A percentile compares a stretch with the other conserved stretches of the same genome.
phyloP scores from a whole-genome alignment of 2,888 invertebrate species.

The Protodeltote pygarga region DNA sequence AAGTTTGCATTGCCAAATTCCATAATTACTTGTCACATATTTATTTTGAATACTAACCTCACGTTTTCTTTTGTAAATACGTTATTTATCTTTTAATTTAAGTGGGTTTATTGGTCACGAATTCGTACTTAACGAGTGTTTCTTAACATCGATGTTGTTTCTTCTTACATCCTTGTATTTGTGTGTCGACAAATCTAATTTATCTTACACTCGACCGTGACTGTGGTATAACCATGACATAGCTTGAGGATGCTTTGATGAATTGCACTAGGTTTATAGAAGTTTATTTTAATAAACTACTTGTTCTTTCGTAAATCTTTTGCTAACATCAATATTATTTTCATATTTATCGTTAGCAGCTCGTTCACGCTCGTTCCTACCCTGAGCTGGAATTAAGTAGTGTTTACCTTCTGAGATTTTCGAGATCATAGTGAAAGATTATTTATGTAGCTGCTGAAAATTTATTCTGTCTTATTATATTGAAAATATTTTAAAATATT shows the following conservation, averaged over 20 bases:
- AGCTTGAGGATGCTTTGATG: constrained; percentile 7
- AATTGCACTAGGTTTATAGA: not conserved
- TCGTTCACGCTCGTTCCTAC: too few species aligned
- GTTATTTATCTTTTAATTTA: constrained; percentile 33
- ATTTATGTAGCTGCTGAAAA: too few species aligned
- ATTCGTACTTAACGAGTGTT: constrained; percentile 23
- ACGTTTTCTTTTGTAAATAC: constrained; percentile 37
- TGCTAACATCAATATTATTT: too few species aligned
- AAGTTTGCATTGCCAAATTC: not conserved
- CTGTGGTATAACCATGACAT: constrained; percentile 17
- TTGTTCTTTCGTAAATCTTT: too few species aligned
- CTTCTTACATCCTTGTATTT: constrained; percentile 25
- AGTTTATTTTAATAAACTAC: not conserved
- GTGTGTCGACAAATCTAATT: constrained; percentile 24
- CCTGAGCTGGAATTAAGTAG: too few species aligned
- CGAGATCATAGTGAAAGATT: too few species aligned
- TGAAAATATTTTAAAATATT: too few species aligned
- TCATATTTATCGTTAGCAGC: too few species aligned
- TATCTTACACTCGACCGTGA: constrained; percentile 19
- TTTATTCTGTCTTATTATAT: too few species aligned
- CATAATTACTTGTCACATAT: not conserved
- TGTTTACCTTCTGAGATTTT: too few species aligned
- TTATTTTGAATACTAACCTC: constrained; percentile 21
- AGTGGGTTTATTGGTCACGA: constrained; percentile 40
- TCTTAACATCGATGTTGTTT: constrained; percentile 24